phyloP scores from a whole-genome alignment of 2,888 invertebrate genomes.

The Elysia crispata region DNA sequence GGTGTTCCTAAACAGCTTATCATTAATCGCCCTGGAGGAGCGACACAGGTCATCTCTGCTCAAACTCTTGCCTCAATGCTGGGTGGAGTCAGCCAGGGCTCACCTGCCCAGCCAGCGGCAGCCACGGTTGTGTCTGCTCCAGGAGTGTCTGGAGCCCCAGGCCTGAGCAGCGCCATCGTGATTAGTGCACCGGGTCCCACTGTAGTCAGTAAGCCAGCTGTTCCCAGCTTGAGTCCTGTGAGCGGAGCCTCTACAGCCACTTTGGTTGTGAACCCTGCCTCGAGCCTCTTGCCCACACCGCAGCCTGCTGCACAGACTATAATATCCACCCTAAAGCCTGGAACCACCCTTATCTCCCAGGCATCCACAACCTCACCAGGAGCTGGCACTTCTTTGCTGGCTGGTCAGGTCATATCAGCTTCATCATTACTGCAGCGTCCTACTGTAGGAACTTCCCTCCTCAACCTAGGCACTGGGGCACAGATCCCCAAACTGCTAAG shows the following conservation, averaged over 20 bases:
- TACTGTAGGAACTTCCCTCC: slow-evolving; percentile 45
- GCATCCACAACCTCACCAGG: slow-evolving; percentile 53
- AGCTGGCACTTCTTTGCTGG: slow-evolving; percentile 49
- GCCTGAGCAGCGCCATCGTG: slow-evolving; percentile 43
- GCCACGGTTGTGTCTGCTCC: background rate
- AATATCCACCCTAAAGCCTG: slow-evolving; percentile 40
- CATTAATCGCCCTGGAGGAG: slow-evolving; percentile 37
- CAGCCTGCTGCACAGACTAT: slow-evolving; percentile 39
- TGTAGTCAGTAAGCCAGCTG: slow-evolving; percentile 6
- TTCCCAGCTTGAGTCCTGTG: slow-evolving; percentile 20
- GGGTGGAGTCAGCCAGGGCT: background rate
- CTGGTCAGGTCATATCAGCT: slow-evolving; percentile 47
- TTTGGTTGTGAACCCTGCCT: slow-evolving; percentile 53
- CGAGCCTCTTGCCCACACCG: slow-evolving; percentile 53
- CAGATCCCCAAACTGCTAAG: slow-evolving; percentile 44
- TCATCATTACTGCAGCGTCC: slow-evolving; percentile 37
- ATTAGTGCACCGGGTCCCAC: slow-evolving; percentile 39
- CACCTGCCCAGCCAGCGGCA: background rate
- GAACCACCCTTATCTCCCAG: background rate
- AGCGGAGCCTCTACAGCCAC: slow-evolving; percentile 43
- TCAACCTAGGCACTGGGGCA: slow-evolving; percentile 38
- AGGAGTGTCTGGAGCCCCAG: slow-evolving; percentile 1
- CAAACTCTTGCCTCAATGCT: slow-evolving; percentile 38
- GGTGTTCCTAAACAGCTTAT: slow-evolving; percentile 25
- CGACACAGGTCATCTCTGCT: slow-evolving; percentile 39